phyloP scores from a whole-genome alignment of 1,140 invertebrate species.

The Helicorthomorpha holstii region DNA sequence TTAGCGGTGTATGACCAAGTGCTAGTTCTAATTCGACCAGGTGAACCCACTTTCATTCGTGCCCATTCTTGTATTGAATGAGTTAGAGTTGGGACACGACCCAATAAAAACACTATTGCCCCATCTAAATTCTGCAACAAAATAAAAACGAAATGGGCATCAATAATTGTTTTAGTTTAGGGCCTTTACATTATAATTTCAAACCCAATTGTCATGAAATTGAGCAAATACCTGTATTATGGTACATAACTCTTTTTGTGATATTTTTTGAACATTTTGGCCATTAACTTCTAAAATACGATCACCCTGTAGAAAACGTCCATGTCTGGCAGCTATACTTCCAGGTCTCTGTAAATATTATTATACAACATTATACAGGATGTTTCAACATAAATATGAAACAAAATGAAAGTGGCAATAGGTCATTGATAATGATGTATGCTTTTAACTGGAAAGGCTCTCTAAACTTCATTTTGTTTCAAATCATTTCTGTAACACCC shows the following conservation, averaged over 20 bases:
- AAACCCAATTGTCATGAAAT: not conserved
- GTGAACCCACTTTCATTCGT: conserved; percentile 15
- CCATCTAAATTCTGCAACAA: conserved; percentile 16
- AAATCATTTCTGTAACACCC: too few species aligned
- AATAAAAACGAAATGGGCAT: conserved; percentile 2
- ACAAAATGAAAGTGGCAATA: not conserved
- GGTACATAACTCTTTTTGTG: conserved; percentile 18
- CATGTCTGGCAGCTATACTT: conserved; percentile 15
- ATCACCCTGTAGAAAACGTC: conserved; percentile 16
- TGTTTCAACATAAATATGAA: not conserved
- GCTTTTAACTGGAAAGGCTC: too few species aligned
- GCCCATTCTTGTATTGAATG: conserved; percentile 18
- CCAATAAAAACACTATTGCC: conserved; percentile 16
- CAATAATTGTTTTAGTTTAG: not conserved
- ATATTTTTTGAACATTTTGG: conserved; percentile 15
- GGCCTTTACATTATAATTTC: not conserved
- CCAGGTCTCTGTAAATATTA: conserved; percentile 16
- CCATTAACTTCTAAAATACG: conserved; percentile 19
- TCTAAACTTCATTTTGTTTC: too few species aligned
- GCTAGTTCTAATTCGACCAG: conserved; percentile 15
- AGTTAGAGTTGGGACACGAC: conserved; percentile 14
- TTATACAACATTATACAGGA: not conserved
- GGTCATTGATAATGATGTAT: not conserved
- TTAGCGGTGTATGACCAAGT: conserved; percentile 20
- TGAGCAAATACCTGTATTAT: conserved; percentile 10